A percentile compares a stretch with the other conserved stretches of the same genome.
Evolutionary conservation across 2,888 invertebrate species (phyloP).

Genomic region (Tenthredo mesomela): DNA sequence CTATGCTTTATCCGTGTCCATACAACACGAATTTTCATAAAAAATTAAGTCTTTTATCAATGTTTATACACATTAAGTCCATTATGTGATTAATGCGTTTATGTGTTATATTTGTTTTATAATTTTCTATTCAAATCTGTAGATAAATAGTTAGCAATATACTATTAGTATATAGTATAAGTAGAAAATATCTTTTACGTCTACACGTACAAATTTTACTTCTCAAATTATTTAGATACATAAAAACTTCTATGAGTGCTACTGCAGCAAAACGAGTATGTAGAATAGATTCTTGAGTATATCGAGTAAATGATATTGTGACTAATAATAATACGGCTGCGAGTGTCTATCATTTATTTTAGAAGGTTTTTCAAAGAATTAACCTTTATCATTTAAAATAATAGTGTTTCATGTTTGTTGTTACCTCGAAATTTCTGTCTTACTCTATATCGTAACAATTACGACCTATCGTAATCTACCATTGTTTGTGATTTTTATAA

Average conservation of each 20-base stretch:
- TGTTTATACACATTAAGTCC: slow-evolving; percentile 17
- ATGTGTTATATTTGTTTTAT: neutral
- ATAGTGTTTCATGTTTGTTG: slow-evolving; percentile 10
- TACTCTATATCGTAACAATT: slow-evolving; percentile 1
- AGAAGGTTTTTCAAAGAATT: neutral
- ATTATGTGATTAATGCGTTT: neutral
- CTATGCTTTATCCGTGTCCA: slow-evolving; percentile 14
- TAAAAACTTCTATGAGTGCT: neutral
- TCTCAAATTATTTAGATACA: slow-evolving; percentile 34
- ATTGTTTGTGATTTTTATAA: slow-evolving; percentile 11
- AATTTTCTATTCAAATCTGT: slow-evolving; percentile 11
- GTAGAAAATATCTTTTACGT: slow-evolving; percentile 17
- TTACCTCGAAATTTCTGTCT: neutral
- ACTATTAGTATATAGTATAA: slow-evolving; percentile 9
- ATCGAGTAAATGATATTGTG: slow-evolving; percentile 30
- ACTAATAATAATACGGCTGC: slow-evolving; percentile 5
- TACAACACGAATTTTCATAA: slow-evolving; percentile 9
- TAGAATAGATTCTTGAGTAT: slow-evolving; percentile 19
- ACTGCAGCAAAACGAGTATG: neutral
- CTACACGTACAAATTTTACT: slow-evolving; percentile 11
- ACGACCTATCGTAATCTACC: neutral
- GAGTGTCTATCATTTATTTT: neutral
- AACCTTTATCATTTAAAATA: neutral
- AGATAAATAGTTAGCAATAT: slow-evolving; percentile 36
- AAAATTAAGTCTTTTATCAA: slow-evolving; percentile 26